phyloP scores from a whole-genome alignment of 2,113 vertebrate species.

The Esox niger region DNA sequence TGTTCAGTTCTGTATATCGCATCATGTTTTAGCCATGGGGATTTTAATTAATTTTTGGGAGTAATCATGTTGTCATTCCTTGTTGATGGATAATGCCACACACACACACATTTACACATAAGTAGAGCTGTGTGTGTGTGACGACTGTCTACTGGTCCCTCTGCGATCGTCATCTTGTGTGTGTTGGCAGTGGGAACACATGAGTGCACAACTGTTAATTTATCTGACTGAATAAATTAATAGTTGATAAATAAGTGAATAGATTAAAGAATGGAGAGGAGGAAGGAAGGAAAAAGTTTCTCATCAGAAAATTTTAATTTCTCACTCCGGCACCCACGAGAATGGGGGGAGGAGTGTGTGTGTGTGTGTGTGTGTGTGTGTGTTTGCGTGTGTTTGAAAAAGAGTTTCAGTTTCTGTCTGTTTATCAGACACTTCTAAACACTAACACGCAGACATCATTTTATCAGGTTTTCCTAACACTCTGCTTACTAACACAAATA shows the following conservation, averaged over 20 bases:
- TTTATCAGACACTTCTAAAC: slow-evolving; percentile 47
- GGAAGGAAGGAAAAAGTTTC: slow-evolving; percentile 69
- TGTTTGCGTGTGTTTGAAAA: slow-evolving; percentile 28
- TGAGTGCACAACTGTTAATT: slow-evolving; percentile 72
- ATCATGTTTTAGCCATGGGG: too few species aligned
- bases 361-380: slow-evolving; percentile 16
- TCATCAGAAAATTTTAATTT: slow-evolving; percentile 82
- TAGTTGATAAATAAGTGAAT: slow-evolving; percentile 77
- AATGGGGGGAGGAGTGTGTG: slow-evolving; percentile 45
- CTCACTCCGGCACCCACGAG: slow-evolving; percentile 77
- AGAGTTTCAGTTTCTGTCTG: slow-evolving; percentile 52
- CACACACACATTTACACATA: background rate
- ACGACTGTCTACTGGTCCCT: slow-evolving; percentile 40
- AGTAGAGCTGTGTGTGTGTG: slow-evolving; percentile 13
- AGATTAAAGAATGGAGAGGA: slow-evolving; percentile 68
- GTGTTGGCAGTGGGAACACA: slow-evolving; percentile 55
- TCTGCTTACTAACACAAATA: slow-evolving; percentile 35
- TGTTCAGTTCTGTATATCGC: too few species aligned
- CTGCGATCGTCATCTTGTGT: slow-evolving; percentile 56
- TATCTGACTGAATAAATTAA: slow-evolving; percentile 71
- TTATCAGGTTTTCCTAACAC: slow-evolving; percentile 27
- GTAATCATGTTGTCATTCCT: too few species aligned
- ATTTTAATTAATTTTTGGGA: too few species aligned
- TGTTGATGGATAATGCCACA: too few species aligned
- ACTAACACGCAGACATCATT: slow-evolving; percentile 36